A percentile compares a stretch with the other conserved stretches of the same genome.
Conservation (phyloP, 2,113 vertebrate genomes). For the Salvelinus alpinus region DNA sequence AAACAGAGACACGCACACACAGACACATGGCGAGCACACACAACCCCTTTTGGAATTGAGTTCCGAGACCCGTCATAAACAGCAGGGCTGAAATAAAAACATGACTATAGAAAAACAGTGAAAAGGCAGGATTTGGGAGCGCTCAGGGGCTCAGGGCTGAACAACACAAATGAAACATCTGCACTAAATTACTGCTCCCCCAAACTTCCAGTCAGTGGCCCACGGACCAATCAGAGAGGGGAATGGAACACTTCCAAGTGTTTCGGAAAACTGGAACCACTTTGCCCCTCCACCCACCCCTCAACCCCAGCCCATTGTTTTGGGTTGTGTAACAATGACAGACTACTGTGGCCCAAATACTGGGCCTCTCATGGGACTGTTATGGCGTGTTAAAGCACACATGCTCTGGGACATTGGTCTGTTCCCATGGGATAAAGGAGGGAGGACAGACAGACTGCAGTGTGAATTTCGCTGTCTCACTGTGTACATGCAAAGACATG, state of each 20-base stretch:
- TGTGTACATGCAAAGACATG: too few relatives aligned
- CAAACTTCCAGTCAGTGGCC: slow-evolving; percentile 21
- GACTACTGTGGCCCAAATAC: slow-evolving; percentile 8
- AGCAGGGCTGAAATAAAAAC: slow-evolving; percentile 44
- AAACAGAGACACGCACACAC: too few relatives aligned
- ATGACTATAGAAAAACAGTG: slow-evolving; percentile 24
- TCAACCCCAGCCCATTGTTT: slow-evolving; percentile 20
- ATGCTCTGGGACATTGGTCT: too few relatives aligned
- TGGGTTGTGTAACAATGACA: slow-evolving; percentile 25
- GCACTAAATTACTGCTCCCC: slow-evolving; percentile 38
- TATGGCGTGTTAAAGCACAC: too few relatives aligned
- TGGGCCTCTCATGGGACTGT: neutral
- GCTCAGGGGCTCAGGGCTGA: neutral
- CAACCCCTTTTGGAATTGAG: slow-evolving; percentile 34
- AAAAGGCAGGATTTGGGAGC: neutral
- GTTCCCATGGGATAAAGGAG: too few relatives aligned
- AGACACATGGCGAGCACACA: neutral
- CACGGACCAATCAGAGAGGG: slow-evolving; percentile 5
- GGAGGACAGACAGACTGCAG: too few relatives aligned
- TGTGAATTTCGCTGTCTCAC: too few relatives aligned
- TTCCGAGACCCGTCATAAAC: slow-evolving; percentile 36
- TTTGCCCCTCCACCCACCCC: neutral
- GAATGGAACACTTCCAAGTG: neutral
- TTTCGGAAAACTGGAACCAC: neutral
- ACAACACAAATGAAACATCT: slow-evolving; percentile 45